These are phyloP conservation scores for Sterrhoptilus dennistouni DNA, from an alignment of 2,113 vertebrate species.

Conservation along the genomic window DNA sequence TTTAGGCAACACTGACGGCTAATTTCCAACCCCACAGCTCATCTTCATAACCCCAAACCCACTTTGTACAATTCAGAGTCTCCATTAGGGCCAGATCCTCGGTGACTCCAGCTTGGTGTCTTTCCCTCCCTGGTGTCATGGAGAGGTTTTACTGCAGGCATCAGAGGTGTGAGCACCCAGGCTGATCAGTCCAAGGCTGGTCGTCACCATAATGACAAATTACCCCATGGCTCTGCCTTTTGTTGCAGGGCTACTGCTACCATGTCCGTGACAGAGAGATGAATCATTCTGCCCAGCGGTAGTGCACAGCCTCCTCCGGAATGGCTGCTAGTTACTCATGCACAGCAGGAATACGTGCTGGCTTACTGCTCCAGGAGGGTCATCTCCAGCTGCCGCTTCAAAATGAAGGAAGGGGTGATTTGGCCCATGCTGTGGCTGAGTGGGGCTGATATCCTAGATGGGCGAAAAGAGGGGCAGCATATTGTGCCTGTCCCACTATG, in stretches of 20 bases:
- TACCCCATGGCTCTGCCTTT: slow-evolving; percentile 30
- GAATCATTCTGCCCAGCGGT: slow-evolving; percentile 16
- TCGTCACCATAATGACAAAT: slow-evolving; percentile 24
- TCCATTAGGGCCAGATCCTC: background rate
- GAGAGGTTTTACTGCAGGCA: background rate
- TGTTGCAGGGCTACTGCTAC: background rate
- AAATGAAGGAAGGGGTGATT: background rate
- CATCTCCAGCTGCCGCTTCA: background rate
- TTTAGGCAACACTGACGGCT: background rate
- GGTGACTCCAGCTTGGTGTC: background rate
- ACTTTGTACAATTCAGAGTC: background rate
- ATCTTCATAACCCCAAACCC: background rate
- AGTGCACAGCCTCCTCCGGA: background rate
- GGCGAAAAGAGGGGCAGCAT: background rate
- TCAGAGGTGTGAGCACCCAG: background rate
- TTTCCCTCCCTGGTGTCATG: background rate
- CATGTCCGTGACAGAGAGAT: background rate
- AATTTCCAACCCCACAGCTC: background rate
- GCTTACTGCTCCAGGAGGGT: background rate
- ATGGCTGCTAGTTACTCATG: slow-evolving; percentile 48
- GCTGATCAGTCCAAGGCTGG: slow-evolving; percentile 8
- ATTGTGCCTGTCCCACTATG: background rate
- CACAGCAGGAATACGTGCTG: background rate
- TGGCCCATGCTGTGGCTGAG: background rate
- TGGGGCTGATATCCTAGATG: background rate